Evolutionary conservation across 2,888 invertebrate genomes (phyloP), one percentile per base, ranked within the genome.

Genomic region (Ornithoptera alexandrae): DNA sequence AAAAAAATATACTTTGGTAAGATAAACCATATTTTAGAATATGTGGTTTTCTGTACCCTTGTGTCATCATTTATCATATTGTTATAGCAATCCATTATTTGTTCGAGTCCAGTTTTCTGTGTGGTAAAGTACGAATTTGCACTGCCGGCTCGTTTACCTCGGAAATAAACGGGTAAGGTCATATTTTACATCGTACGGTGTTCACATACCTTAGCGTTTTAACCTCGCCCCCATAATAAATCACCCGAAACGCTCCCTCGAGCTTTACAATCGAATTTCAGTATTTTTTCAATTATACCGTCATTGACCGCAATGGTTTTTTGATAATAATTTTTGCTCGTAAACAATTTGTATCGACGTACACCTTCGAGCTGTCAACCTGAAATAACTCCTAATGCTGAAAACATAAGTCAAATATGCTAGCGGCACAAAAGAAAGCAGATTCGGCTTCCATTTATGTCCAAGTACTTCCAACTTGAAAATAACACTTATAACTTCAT

Each of bases 301-400:
- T 88, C 84, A 90, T 89, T 90, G 89, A 90, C 89, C 89, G 89
- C 89, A 90, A 89, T 88, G 85, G 81, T 82, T 84, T 83, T 85
- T 85, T 5, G 30, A 30, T 30, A 87, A 89, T 88, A 86, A 84
- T 82, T 89, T 89, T 90, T 82, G 81, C 81, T 83, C 83, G 82
- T 88, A 84, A 88, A 87, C 85, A 86, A 87, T 87, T 88, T 88
- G 84, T 86, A 80, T 77, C 64, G 72, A 74, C 75, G 62, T 78
- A 75, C 78, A 79, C 78, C 69, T 71, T 72, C 72, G 67, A 68
- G 64, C 72, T 62, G 73, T 78, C 72, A 71, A 75, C 70, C 80
- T 81, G 82, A 79, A 77, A 58, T 62, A 59, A 63, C 65, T 65
- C 65, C 67, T 70, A 70, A 58, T 63, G 15, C 20, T 6, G 75